Evolutionary conservation across 2,888 invertebrate species (phyloP), one percentile per base, ranked within the genome.

Genomic region (Priocnemis perturbator): DNA sequence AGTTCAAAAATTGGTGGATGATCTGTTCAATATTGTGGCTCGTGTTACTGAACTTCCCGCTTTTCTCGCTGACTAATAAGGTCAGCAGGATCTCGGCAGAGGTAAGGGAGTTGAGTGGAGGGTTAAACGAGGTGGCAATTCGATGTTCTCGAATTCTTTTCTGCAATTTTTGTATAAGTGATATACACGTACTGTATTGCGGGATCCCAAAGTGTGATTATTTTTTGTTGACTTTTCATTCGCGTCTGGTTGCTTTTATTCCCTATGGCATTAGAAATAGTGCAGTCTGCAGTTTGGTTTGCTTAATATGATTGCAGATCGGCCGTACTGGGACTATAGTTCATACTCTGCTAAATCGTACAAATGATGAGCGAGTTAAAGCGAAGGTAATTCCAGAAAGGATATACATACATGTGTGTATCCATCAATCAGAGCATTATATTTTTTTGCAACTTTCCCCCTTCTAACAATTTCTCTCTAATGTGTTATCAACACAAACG

Each of bases 361-460:
- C 70, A 9, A 50, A 70, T 15, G 66, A 63, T 21, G 47, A 21
- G n/a, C 58, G 76, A 19, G 47, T 19, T 9, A 70, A 58, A 50
- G 15, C 61, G 11, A 65, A 80, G 80, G 78, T 78, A 69, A 37
- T 26, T 26, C 26, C n/a, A 26, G 5, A 5, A 5, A 26, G 5
- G n/a, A n/a, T n/a, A 44, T 11, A 44, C 45, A 7, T 44, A 44
- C 45, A 44, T 44, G 14, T 44, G 14, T 44, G 14, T 11, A 14
- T 44, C 7, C 14, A 14, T 11, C 26, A 4, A 26, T 26, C 7
- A 26, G 7, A 26, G 7, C 26, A 26, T 26, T 26, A 26, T 26
- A 7, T 26, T 26, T 3, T 26, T 26, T 26, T 3, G n/a, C n/a
- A 26, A 7, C 3, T 26, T 26, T 37, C 7, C 11, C 1, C 7